Evolutionary conservation across 2,888 invertebrate species (phyloP), one percentile per base, ranked within the genome.

Genomic region (Bedellia somnulentella): DNA sequence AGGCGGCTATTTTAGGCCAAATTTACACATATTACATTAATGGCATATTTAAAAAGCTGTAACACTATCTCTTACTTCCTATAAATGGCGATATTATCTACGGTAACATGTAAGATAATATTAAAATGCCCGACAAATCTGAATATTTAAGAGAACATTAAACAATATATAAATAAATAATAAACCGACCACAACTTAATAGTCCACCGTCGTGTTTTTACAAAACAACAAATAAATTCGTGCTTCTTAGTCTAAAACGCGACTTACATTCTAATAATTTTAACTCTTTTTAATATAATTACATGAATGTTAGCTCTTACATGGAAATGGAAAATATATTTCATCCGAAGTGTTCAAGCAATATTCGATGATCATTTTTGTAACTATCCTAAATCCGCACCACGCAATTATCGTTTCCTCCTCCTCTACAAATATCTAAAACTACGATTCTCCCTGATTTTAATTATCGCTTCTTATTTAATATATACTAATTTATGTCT

Each of bases 171-270:
- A n/a, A n/a, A n/a, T n/a, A n/a, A n/a, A n/a, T n/a, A n/a, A n/a
- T n/a, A n/a, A n/a, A n/a, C n/a, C n/a, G n/a, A n/a, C n/a, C n/a
- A n/a, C n/a, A n/a, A n/a, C n/a, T n/a, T n/a, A n/a, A n/a, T n/a
- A n/a, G n/a, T n/a, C n/a, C n/a, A n/a, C n/a, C n/a, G n/a, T n/a
- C n/a, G n/a, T n/a, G n/a, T n/a, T n/a, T n/a, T n/a, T 61, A 67
- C 58, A 71, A 64, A 71, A 60, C 56, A 73, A 71, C 66, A 73
- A 71, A 71, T 73, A 75, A 73, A 75, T 71, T 73, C 73, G 73
- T 75, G 73, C 70, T 49, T 52, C 62, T 71, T 73, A 71, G 17
- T 46, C 44, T 64, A 68, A 73, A 44, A 68, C 62, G 66, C 62
- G 60, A 55, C 51, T 47, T 52, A 47, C 50, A 60, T 46, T 47